Evolutionary conservation across 2,888 invertebrate species (phyloP), one percentile per base, ranked within the genome.

Genomic region (Acronicta alni): DNA sequence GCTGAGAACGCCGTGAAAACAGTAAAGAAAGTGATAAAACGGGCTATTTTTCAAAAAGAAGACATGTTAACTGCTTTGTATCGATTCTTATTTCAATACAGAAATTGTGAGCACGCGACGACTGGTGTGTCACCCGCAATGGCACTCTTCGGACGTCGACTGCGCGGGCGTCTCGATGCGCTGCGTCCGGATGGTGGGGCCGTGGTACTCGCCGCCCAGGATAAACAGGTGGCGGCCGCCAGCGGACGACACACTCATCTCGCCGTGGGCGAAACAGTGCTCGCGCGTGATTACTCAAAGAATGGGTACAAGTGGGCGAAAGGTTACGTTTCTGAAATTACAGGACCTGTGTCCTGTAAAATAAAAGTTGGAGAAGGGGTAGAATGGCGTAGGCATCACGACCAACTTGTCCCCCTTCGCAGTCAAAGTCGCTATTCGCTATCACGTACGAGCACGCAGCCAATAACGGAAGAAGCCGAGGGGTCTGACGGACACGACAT

Each of bases 1-100:
- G 41, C 41, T 5, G 41, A 41, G 20, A 42, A 42, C n/a, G 42
- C 42, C 14, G 42, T 42, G 1, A 35, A 35, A 4, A 35, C 35
- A 14, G 35, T 35, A 6, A 35, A 35, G n/a, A 35, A 35, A 35
- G 20, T 1, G 2, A 42, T 42, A 7, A 42, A 42, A 14, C 14
- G 42, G 20, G 35, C 46, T 10, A 35, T 35, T n/a, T 18, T 26
- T 15, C 26, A 12, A 42, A 42, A 42, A 42, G 30, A 20, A 20
- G 18, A 42, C 14, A 42, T 42, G 7, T 42, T 20, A 42, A n/a
- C 39, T 16, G 39, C 39, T 12, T 16, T 39, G 12, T 17, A 10
- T 18, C 16, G 6, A 17, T 17, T 35, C n/a, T 7, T 35, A n/a
- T 35, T 35, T n/a, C 35, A 5, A 20, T 20, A 20, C 20, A 20